Base-by-base conservation (phyloP, 2,797 vertebrate species). In the Apodemus agrarius region DNA sequence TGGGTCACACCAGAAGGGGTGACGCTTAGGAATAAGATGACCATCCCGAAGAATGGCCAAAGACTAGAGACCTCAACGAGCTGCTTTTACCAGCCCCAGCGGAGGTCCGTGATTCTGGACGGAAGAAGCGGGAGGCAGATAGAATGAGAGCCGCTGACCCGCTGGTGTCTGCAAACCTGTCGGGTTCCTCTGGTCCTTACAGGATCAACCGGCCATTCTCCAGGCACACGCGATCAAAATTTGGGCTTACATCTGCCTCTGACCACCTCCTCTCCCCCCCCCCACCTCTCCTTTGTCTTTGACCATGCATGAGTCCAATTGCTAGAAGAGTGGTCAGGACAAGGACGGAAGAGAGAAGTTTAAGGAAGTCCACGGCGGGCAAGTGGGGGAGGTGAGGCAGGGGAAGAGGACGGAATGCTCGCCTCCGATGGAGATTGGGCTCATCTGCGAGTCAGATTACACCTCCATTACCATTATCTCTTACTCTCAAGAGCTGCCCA, bases 11-110 rank as follows among this genome's bases (percentile, higher is more conserved):
- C 99, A 0, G 99, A 99, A 79, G 99, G 99, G 79, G 99, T 99
- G 82, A 98, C 98, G 0, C 99, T 99, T 98, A 98, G 99, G 95
- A 99, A 99, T 98, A 99, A 99, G 99, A 99, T 99, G 99, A 99
- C 99, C 91, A 99, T 99, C 97, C 99, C 99, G 89, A 99, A 99
- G 98, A 99, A 99, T 0, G 99, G 99, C 91, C 99, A 99, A 98
- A 99, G 99, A 98, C 98, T 99, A 95, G 99, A 99, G 98, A 99
- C 99, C 2, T 99, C 99, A 0, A 99, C 99, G 94, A 99, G 99
- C 98, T 99, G 99, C 98, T 99, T 99, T 98, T 99, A 99, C 97
- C 99, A 99, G 98, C 99, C 99, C 2, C 99, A 99, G 98, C 98
- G 99, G 97, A 99, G 99, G 94, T 99, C 99, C 0, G 99, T 99